Percentiles rank a stretch among this genome's conserved stretches.
Conservation (phyloP, 2,113 vertebrate species). For the Lampris megalopsis region DNA sequence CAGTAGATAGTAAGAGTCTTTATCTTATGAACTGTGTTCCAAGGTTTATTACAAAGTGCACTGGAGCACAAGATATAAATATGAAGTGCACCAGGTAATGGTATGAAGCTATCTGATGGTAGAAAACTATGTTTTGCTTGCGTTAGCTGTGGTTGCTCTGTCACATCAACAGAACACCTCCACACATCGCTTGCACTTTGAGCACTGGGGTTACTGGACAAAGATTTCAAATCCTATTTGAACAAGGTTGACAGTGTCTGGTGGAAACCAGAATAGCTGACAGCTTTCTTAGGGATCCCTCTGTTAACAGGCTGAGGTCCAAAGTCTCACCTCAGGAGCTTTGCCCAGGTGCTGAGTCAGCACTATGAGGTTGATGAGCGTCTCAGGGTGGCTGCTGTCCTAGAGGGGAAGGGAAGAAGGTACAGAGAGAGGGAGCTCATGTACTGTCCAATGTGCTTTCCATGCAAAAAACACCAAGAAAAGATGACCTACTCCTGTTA, state of each 20-base stretch:
- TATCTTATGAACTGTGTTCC: constrained; percentile 70
- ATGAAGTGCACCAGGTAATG: not conserved
- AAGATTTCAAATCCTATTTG: not conserved
- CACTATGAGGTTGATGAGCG: constrained; percentile 93
- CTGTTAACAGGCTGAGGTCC: constrained; percentile 31
- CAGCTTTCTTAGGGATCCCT: not conserved
- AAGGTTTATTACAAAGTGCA: constrained; percentile 25
- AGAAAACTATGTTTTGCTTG: too few species aligned
- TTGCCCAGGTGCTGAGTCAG: constrained; percentile 95
- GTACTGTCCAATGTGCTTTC: not conserved
- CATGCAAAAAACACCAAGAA: not conserved
- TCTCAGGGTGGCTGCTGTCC: constrained; percentile 97
- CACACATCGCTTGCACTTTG: not conserved
- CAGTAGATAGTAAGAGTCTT: constrained; percentile 41
- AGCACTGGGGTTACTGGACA: not conserved
- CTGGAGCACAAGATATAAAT: constrained; percentile 37
- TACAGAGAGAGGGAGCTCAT: not conserved
- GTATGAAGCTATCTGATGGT: not conserved
- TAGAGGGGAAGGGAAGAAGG: constrained; percentile 58
- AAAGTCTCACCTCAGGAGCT: constrained; percentile 89
- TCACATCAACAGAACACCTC: too few species aligned
- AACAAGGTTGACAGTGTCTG: not conserved
- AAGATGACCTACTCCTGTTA: not conserved
- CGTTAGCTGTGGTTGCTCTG: too few species aligned
- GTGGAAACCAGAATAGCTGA: constrained; percentile 5